Conservation (phyloP, 2,797 vertebrate genomes). For the Centroberyx gerrardi region DNA sequence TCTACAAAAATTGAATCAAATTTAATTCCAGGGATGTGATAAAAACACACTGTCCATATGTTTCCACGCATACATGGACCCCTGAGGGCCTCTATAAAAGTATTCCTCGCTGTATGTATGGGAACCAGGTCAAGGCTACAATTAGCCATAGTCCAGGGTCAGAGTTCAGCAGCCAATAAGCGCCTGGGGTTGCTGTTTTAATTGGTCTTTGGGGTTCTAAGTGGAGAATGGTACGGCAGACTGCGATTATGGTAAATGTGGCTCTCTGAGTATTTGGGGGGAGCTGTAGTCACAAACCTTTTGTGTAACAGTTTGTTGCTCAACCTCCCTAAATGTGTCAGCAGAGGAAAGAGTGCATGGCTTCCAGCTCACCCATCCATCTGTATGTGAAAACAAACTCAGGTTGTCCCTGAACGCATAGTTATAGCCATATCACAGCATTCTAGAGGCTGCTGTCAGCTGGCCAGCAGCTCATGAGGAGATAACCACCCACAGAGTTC, state of each 20-base stretch:
- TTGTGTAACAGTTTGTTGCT: constrained; percentile 42
- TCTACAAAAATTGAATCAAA: constrained; percentile 9
- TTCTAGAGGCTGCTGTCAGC: constrained; percentile 37
- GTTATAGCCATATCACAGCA: constrained; percentile 25
- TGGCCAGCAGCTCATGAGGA: constrained; percentile 33
- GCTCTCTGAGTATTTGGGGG: constrained; percentile 36
- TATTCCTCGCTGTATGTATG: constrained; percentile 55
- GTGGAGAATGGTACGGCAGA: constrained; percentile 39
- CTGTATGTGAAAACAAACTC: constrained; percentile 51
- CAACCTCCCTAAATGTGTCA: constrained; percentile 35
- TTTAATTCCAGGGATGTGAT: constrained; percentile 31
- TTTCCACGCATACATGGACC: constrained; percentile 31
- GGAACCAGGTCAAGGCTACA: constrained; percentile 70
- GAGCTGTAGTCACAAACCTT: constrained; percentile 29
- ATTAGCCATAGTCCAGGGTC: constrained; percentile 68
- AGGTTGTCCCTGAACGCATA: constrained; percentile 17
- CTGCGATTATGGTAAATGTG: constrained; percentile 56
- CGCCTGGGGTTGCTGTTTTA: constrained; percentile 64
- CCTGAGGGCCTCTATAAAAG: constrained; percentile 48
- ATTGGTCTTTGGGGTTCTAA: constrained; percentile 62
- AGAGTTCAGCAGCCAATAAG: constrained; percentile 73
- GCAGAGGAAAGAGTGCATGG: constrained; percentile 27
- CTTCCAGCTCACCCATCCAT: constrained; percentile 32
- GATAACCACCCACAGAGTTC: constrained; percentile 53
- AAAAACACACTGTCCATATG: constrained; percentile 37